Percentiles rank a stretch among this genome's conserved stretches.
Evolutionary conservation across 2,113 vertebrate genomes (phyloP).

Genomic region (Equus quagga): DNA sequence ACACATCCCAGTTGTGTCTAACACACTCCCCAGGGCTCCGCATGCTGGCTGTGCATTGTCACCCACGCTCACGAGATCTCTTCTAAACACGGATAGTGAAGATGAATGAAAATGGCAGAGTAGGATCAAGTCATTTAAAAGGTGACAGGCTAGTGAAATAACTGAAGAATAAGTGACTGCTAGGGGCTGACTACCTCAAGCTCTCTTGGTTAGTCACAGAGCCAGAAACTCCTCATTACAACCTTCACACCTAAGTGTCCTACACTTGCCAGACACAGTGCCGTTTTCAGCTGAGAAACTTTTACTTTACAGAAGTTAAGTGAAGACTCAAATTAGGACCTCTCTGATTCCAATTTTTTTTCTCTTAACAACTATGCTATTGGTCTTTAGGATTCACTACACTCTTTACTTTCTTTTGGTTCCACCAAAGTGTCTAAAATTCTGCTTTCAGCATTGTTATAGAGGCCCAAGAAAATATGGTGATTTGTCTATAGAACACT

Average conservation of each 20-base stretch:
- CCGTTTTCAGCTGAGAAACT: background rate
- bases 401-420: background rate
- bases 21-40: background rate
- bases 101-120: background rate
- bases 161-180: fast-evolving
- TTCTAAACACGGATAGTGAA: background rate
- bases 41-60: background rate
- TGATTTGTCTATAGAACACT: background rate
- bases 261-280: fast-evolving
- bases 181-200: too few species aligned
- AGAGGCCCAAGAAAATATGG: background rate
- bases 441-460: background rate
- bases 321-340: background rate
- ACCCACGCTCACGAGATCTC: background rate
- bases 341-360: background rate
- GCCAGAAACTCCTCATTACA: background rate
- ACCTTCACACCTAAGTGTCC: background rate
- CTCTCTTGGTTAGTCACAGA: background rate
- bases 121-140: background rate
- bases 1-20: background rate
- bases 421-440: background rate
- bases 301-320: background rate
- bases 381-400: background rate
- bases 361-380: background rate
- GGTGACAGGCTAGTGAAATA: background rate